Evolutionary conservation across 2,113 vertebrate species (phyloP), one percentile per base, ranked within the genome.

Genomic region (Megaceryle torquata): DNA sequence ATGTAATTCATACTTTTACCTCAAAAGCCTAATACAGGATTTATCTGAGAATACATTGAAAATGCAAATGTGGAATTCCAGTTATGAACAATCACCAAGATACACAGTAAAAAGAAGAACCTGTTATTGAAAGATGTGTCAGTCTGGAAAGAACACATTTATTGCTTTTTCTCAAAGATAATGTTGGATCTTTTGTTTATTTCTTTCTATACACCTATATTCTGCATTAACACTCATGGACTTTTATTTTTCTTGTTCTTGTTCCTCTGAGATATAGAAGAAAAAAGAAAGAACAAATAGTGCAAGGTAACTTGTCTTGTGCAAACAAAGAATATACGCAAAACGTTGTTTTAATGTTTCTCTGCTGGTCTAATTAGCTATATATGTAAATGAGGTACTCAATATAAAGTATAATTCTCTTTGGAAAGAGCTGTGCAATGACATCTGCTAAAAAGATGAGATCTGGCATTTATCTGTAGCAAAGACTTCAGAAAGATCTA

Each of bases 371-470:
- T 95, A 79, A 93, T 82, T 71, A 83, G 31, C 51, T 50, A 64
- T 24, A 25, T 51, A 81, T 64, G 51, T 57, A 85, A 95, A 96
- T 44, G 11, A 89, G 44, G 10, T 37, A 57, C 46, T 87, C 44
- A 54, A 39, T 89, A 83, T 29, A 39, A 86, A 74, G 29, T 59
- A 80, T 57, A 67, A 13, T 56, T 91, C 48, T 88, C 60, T 92
- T 75, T 91, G 63, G 71, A 92, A 95, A 83, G 16, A 37, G 41
- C 53, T 90, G 70, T 64, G 64, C 69, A 78, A 74, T 85, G 35
- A 85, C 63, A 92, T 85, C 60, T 91, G 71, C 53, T 86, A 75
- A 70, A 92, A 90, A 64, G n/a, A 94, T 76, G 44, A 92, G 57
- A 75, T 82, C 61, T 87, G 59, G 37, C 41, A 92, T 85, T 89